A percentile compares a stretch with the other conserved stretches of the same genome.
Evolutionary conservation across 2,888 invertebrate genomes (phyloP).

Genomic region (Polydrusus pterygomalis): DNA sequence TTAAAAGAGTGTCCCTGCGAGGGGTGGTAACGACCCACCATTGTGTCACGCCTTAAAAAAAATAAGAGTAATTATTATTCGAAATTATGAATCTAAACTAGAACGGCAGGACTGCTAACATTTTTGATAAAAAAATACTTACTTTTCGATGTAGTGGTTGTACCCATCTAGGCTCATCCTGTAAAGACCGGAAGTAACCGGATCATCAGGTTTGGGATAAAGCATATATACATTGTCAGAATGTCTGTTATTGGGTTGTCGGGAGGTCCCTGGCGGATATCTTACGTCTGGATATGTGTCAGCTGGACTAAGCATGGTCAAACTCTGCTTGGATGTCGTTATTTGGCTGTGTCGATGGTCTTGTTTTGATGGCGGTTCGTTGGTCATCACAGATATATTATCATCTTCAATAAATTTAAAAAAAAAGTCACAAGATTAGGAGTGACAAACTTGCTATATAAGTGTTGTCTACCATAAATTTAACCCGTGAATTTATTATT

Average conservation of each 20-base stretch:
- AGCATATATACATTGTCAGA: conserved; percentile 62
- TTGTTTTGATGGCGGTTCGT: conserved; percentile 66
- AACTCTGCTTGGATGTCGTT: conserved; percentile 64
- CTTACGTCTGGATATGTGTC: conserved; percentile 59
- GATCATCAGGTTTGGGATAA: conserved; percentile 65
- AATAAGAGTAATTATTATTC: neutral
- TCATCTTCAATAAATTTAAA: conserved; percentile 66
- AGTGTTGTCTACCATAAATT: too few relatives aligned
- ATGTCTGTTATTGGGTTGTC: conserved; percentile 63
- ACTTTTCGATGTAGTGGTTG: conserved; percentile 68
- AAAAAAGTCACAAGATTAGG: neutral
- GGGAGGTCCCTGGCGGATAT: conserved; percentile 61
- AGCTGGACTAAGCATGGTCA: conserved; percentile 57
- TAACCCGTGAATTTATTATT: too few relatives aligned
- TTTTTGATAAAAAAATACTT: conserved; percentile 15
- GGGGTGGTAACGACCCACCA: conserved; percentile 44
- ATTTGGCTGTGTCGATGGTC: conserved; percentile 67
- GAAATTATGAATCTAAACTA: neutral
- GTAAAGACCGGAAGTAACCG: conserved; percentile 65
- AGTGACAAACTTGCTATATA: too few relatives aligned
- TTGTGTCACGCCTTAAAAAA: conserved; percentile 57
- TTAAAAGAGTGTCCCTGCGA: conserved; percentile 36
- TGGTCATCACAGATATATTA: conserved; percentile 66
- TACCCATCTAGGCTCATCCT: conserved; percentile 68
- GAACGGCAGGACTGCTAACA: too few relatives aligned